Conservation (phyloP, 2,797 vertebrate species). For the Allobates femoralis region DNA sequence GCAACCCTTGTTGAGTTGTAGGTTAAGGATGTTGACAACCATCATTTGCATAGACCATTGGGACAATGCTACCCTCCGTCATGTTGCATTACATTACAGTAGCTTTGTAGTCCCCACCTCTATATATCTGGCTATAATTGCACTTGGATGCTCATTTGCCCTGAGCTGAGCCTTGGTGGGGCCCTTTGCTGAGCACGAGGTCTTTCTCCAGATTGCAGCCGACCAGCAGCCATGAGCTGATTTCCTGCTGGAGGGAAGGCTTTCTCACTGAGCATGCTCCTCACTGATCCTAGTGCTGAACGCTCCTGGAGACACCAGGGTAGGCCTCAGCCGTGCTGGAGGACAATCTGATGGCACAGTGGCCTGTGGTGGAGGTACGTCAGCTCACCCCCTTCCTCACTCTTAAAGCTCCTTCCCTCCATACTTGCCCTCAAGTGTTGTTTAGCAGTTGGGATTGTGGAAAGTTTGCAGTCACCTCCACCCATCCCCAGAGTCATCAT, state of each 20-base stretch:
- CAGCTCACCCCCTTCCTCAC: background rate
- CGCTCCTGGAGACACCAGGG: background rate
- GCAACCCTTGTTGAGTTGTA: no score
- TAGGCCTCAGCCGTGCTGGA: slow-evolving; percentile 60
- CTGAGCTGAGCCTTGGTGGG: background rate
- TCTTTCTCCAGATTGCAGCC: slow-evolving; percentile 19
- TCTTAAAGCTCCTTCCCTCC: background rate
- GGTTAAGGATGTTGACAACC: no score
- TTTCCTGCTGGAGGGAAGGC: slow-evolving; percentile 51
- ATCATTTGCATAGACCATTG: no score
- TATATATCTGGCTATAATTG: no score
- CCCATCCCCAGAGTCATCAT: slow-evolving; percentile 24
- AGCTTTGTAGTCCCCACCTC: no score
- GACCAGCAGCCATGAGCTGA: slow-evolving; percentile 46
- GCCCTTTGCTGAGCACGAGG: slow-evolving; percentile 10
- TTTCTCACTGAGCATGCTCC: slow-evolving; percentile 64
- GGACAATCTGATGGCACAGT: background rate
- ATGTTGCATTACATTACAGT: no score
- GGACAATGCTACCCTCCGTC: no score
- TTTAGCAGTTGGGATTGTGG: background rate
- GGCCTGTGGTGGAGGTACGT: slow-evolving; percentile 47
- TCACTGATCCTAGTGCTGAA: background rate
- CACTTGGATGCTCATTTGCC: no score
- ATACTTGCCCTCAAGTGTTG: background rate
- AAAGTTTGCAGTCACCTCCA: slow-evolving; percentile 25